A percentile compares a stretch with the other conserved stretches of the same genome.
Conservation (phyloP, 2,888 invertebrate species). For the Caenorhabditis sp. region DNA sequence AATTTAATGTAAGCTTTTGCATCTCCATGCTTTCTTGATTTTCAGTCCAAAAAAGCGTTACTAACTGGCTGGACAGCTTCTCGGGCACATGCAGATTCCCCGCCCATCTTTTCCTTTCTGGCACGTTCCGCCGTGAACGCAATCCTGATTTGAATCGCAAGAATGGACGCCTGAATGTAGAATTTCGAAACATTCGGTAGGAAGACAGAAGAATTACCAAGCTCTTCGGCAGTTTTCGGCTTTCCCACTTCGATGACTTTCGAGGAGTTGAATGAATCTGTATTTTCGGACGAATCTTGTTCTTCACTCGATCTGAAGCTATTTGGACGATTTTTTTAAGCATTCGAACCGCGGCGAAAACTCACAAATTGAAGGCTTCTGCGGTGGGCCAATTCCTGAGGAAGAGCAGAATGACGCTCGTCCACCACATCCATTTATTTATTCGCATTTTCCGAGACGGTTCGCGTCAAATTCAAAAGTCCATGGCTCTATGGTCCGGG, state of each 20-base stretch:
- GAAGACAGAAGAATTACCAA: slow-evolving; percentile 15
- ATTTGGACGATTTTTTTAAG: slow-evolving; percentile 10
- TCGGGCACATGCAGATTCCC: slow-evolving; percentile 75
- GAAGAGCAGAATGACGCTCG: slow-evolving; percentile 32
- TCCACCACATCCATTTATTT: slow-evolving; percentile 54
- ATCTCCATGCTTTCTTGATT: no score
- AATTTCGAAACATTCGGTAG: neutral
- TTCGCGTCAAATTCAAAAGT: slow-evolving; percentile 6
- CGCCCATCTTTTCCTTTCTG: slow-evolving; percentile 67
- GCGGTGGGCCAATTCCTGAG: slow-evolving; percentile 26
- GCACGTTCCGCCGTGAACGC: slow-evolving; percentile 75
- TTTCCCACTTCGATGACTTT: neutral
- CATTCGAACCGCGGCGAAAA: neutral
- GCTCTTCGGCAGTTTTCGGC: slow-evolving; percentile 36
- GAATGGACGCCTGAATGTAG: slow-evolving; percentile 61
- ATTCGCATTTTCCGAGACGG: slow-evolving; percentile 33
- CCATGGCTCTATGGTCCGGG: no score
- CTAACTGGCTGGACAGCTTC: slow-evolving; percentile 74
- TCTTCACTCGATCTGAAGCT: slow-evolving; percentile 33
- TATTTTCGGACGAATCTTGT: neutral
- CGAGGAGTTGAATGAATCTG: slow-evolving; percentile 16
- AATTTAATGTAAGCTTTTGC: no score
- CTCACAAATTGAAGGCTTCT: slow-evolving; percentile 12
- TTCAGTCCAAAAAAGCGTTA: neutral
- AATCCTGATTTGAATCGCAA: slow-evolving; percentile 73